phyloP scores from a whole-genome alignment of 1,140 invertebrate species.

The Bombus pascuorum region DNA sequence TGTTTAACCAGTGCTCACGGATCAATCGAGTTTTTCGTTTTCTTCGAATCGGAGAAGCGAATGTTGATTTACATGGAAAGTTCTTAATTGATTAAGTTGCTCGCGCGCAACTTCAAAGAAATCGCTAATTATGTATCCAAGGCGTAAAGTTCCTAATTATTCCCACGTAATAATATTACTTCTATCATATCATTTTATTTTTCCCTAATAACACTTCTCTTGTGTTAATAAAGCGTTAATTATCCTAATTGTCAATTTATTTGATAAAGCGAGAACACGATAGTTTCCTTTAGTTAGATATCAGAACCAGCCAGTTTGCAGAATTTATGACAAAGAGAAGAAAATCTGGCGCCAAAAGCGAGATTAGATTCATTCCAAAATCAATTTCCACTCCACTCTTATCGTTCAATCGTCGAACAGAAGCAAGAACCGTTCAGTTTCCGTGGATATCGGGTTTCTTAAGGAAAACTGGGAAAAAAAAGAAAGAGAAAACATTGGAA shows the following conservation, averaged over 20 bases:
- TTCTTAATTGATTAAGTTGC: neutral
- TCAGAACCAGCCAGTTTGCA: neutral
- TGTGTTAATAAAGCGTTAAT: neutral
- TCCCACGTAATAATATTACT: neutral
- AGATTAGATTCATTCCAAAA: neutral
- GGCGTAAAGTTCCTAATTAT: slow-evolving; percentile 5
- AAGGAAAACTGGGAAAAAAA: neutral
- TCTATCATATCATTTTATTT: neutral
- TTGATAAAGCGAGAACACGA: neutral
- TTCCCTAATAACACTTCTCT: neutral
- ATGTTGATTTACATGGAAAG: neutral
- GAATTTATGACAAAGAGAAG: neutral
- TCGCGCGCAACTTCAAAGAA: neutral
- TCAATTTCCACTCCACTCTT: slow-evolving; percentile 23
- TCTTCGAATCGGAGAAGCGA: neutral
- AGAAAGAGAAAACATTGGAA: slow-evolving; percentile 2
- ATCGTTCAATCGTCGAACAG: slow-evolving; percentile 5
- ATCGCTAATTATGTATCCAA: neutral
- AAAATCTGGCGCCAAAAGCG: neutral
- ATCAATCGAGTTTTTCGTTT: too few relatives aligned
- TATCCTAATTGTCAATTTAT: neutral
- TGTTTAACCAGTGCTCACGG: slow-evolving; percentile 1
- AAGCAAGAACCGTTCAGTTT: slow-evolving; percentile 14
- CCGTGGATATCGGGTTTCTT: neutral
- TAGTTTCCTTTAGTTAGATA: neutral